Evolutionary conservation across 1,140 invertebrate genomes (phyloP).

Genomic region (Camponotus floridanus): DNA sequence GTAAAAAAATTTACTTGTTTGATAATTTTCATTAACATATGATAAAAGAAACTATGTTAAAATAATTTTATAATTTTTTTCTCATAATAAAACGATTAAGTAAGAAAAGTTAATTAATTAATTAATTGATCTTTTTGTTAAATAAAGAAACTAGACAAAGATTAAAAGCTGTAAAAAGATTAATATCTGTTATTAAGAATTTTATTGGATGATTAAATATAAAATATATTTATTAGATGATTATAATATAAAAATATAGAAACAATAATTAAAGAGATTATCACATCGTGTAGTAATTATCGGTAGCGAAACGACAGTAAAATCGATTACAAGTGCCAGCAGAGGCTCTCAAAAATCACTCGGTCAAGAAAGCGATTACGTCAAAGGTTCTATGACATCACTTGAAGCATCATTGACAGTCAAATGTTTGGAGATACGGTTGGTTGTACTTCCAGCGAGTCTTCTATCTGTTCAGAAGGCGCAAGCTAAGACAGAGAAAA

Average conservation of each 20-base stretch:
- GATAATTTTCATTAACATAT: neutral
- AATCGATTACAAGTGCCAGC: conserved; percentile 68
- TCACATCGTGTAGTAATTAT: conserved; percentile 25
- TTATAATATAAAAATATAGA: too few species aligned
- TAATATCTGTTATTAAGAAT: too few species aligned
- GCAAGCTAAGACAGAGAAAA: neutral
- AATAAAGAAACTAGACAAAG: too few species aligned
- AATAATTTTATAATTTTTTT: neutral
- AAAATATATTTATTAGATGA: too few species aligned
- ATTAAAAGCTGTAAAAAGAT: too few species aligned
- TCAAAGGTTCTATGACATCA: conserved; percentile 76
- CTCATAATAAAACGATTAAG: neutral
- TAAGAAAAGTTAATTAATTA: neutral
- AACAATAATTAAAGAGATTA: conserved; percentile 46
- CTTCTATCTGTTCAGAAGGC: neutral
- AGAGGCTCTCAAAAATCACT: conserved; percentile 54
- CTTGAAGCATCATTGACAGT: conserved; percentile 49
- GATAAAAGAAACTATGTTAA: neutral
- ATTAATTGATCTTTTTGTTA: too few species aligned
- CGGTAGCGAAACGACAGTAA: conserved; percentile 49
- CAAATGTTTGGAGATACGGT: conserved; percentile 21
- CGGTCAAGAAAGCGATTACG: conserved; percentile 69
- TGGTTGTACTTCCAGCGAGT: neutral
- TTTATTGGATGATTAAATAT: too few species aligned
- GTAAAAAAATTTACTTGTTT: neutral